Base-by-base conservation (phyloP, 1,140 invertebrate genomes). In the Wasmannia auropunctata region DNA sequence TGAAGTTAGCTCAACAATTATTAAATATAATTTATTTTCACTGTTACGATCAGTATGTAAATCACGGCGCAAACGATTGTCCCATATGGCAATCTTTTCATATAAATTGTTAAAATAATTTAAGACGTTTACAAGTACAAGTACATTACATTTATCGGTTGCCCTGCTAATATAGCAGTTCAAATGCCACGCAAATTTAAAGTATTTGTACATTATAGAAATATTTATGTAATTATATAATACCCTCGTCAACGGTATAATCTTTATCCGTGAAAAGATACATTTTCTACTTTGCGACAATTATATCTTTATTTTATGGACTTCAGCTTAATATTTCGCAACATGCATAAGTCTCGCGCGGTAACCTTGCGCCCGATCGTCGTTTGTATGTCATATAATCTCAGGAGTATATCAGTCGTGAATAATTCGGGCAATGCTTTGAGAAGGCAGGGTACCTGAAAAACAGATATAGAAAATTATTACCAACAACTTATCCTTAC, bases 361-460 rank as follows among this genome's bases (percentile, higher is more conserved):
- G 98, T 98, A 54, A 97, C 96, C 92, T 97, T 97, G 54, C 98
- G 96, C 1, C 98, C 98, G 46, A 96, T 95, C 60, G 96, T 91
- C 7, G 96, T 97, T 77, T 96, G 95, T 25, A 98, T 95, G 93
- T 98, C 98, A 94, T 98, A 98, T 25, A 98, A 95, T 90, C 97
- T 96, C 22, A 98, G 94, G 84, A 98, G 94, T 54, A 98, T 94
- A 85, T 97, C 96, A 79, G 97, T 97, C 69, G 96, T 97, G 88
- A 98, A 98, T 58, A 96, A 94, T 91, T 97, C 97, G 1, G 97
- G 97, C 62, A 98, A 94, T 34, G 97, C 97, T 93, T 97, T 98
- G 43, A 98, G 96, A 74, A 98, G 95, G 92, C 97, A 98, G 22
- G 97, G 97, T n/a, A 97, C 94, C 95, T 96, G 67, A 8, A 69